These are phyloP conservation scores for Lottia gigantea DNA, from an alignment of 2,888 invertebrate species.

Conservation along the genomic window DNA sequence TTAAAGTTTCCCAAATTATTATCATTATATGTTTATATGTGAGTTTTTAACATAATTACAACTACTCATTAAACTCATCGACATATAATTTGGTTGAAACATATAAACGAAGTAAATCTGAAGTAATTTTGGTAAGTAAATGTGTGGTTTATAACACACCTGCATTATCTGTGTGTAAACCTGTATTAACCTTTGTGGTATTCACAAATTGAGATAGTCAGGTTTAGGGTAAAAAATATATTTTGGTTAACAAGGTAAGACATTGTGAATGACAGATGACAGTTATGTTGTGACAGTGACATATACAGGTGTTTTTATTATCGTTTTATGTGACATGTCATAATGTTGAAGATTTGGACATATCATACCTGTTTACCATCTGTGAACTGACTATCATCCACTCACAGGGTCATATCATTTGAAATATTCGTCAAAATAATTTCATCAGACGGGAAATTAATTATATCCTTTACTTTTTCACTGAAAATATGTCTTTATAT, in stretches of 20 bases:
- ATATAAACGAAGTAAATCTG: too few species aligned
- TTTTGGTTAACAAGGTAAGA: not conserved
- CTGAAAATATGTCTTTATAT: too few species aligned
- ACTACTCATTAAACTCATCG: too few species aligned
- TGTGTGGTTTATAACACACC: too few species aligned
- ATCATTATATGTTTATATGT: too few species aligned
- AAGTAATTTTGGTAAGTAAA: too few species aligned
- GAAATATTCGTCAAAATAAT: not conserved
- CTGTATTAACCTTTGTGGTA: not conserved
- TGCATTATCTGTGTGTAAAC: too few species aligned
- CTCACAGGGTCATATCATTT: not conserved
- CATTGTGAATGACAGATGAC: not conserved
- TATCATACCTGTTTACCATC: constrained; percentile 9
- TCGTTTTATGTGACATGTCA: constrained; percentile 11
- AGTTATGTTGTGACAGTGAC: constrained; percentile 4
- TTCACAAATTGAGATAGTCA: not conserved
- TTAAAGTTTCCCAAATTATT: too few species aligned
- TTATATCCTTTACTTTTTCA: not conserved
- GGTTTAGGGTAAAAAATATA: not conserved
- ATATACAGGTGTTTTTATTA: constrained; percentile 10
- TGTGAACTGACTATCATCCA: not conserved
- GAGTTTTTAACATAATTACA: too few species aligned
- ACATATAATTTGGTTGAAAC: too few species aligned
- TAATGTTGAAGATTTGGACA: not conserved
- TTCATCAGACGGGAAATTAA: not conserved